These are phyloP conservation scores for Holacanthella duospinosa DNA, from an alignment of 2,888 invertebrate genomes.

Conservation along the genomic window DNA sequence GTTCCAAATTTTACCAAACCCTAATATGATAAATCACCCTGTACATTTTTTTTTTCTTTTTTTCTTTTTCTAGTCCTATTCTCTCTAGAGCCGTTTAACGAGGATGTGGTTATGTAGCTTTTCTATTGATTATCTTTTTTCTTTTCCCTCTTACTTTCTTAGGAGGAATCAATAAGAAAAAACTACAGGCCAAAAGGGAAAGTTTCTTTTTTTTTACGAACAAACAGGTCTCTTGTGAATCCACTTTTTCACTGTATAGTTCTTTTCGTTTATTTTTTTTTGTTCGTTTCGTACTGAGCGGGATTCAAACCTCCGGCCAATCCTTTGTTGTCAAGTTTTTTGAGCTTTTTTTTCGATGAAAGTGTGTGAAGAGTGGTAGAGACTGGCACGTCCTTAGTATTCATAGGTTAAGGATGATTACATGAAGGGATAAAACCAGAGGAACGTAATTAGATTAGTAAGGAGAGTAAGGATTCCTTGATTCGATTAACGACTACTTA, in stretches of 20 bases:
- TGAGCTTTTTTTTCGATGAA: background rate
- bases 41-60: no score
- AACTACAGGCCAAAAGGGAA: background rate
- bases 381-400: background rate
- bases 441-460: slow-evolving; percentile 1
- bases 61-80: background rate
- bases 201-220: background rate
- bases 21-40: no score
- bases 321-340: background rate
- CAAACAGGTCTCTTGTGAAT: background rate
- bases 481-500: slow-evolving; percentile 1
- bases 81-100: background rate
- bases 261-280: background rate
- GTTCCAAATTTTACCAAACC: no score
- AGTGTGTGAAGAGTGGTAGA: background rate
- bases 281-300: background rate
- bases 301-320: background rate
- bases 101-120: background rate
- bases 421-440: background rate
- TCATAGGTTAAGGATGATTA: background rate
- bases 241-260: background rate
- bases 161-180: background rate
- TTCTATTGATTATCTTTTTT: slow-evolving; percentile 3
- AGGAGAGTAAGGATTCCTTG: background rate
- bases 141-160: background rate